Conservation (phyloP, 2,797 vertebrate species). For the Crenuchus spilurus region DNA sequence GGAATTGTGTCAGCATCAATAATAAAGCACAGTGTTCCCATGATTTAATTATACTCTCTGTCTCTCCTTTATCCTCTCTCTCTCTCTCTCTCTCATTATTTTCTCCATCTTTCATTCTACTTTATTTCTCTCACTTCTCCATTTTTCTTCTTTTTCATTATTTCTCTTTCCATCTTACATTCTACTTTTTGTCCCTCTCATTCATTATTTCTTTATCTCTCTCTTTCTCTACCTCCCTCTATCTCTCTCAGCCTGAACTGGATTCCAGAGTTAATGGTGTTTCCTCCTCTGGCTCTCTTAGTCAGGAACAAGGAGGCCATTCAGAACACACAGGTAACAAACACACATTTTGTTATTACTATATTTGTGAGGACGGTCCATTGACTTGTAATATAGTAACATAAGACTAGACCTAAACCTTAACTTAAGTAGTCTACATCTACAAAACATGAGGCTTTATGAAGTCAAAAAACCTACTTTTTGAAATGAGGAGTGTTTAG, state of each 20-base stretch:
- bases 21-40: conserved; percentile 40
- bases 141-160: neutral
- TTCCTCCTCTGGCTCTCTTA: conserved; percentile 79
- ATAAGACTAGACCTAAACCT: too few relatives aligned
- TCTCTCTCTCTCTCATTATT: neutral
- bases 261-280: conserved; percentile 87
- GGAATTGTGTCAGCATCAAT: conserved; percentile 17
- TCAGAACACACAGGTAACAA: conserved; percentile 84
- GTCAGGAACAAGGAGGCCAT: conserved; percentile 78
- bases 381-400: too few relatives aligned
- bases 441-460: too few relatives aligned
- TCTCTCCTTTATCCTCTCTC: neutral
- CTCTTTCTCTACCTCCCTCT: neutral
- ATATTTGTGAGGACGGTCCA: too few relatives aligned
- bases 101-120: too few relatives aligned
- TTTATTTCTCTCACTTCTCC: too few relatives aligned
- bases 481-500: too few relatives aligned
- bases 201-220: conserved; percentile 1
- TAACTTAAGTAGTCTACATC: too few relatives aligned
- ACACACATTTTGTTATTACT: too few relatives aligned
- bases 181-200: too few relatives aligned
- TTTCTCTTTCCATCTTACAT: conserved; percentile 6
- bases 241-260: conserved; percentile 63
- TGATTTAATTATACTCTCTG: conserved; percentile 46
- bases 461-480: too few relatives aligned